Evolutionary conservation across 2,797 vertebrate species (phyloP), one percentile per base, ranked within the genome.

Genomic region (Lacerta viridis): DNA sequence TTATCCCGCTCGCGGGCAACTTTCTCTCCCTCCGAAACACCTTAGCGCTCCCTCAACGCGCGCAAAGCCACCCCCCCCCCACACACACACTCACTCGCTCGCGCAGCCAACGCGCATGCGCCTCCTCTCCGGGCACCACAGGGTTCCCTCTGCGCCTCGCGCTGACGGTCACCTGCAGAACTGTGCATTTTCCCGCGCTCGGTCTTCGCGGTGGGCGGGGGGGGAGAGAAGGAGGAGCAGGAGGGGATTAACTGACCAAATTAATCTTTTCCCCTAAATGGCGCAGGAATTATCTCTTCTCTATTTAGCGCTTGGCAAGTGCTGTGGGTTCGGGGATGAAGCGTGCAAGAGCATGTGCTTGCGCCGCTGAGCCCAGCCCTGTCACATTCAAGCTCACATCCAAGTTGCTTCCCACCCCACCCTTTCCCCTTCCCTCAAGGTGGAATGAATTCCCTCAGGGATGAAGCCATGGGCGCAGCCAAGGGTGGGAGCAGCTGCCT

Each of bases 11-110:
- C 87, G 77, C 88, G 84, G 68, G 86, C 89, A 96, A 97, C 96
- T 97, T 97, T 96, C 93, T 89, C 93, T 89, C 90, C 33, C 93
- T 89, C 90, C 29, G 87, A 17, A 33, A 93, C 95, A 87, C 91
- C 43, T 29, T 4, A 18, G 88, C 82, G 61, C 72, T 80, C 59
- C 2, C 5, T 84, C 83, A 71, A 25, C 68, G 2, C 7, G 68
- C 68, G 68, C 68, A 10, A 69, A 29, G 69, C 27, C 90, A 86
- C 86, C 85, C 87, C 66, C 15, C 33, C 33, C 39, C 0, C 50
- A 50, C 2, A 55, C 50, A 50, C 10, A 11, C 50, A 55, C 50
- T 15, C 50, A 15, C 13, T 55, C 50, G 50, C 46, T 6, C 36
- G 29, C 9, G 17, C 74, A 17, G 74, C 89, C 90, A 91, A 92